Evolutionary conservation across 2,888 invertebrate genomes (phyloP), one percentile per base, ranked within the genome.

Genomic region (Empis livida): DNA sequence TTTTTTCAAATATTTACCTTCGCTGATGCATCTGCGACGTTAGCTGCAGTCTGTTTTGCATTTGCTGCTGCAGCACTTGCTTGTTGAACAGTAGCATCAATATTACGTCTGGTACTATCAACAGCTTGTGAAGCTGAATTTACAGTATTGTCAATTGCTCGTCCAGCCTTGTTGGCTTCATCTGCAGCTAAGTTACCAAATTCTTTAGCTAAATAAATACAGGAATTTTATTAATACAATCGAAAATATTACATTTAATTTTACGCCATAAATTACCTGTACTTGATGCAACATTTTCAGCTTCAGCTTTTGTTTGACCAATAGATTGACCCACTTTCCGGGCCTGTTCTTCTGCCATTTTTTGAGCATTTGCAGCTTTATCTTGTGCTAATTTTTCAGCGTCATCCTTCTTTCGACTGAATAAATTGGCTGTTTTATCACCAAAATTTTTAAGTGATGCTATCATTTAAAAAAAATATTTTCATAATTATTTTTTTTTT

Each of bases 361-460:
- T 75, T 43, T 77, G 75, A 0, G 78, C 78, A 50, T 76, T 75
- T 47, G 73, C 65, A 8, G 69, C 78, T 62, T 78, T 80, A 62
- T 82, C 81, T 30, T 72, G 64, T 2, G 78, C 79, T 51, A 80
- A 63, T 57, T 80, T 76, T 52, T 76, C 78, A 1, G 74, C 79
- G 59, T 83, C 83, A 61, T 80, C 80, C 75, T 83, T 83, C 72
- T 82, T 84, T 55, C 74, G 75, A 48, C 80, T 77, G 67, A 84
- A 81, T 54, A 83, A 72, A 45, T 78, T 79, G 52, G 79, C 80
- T 17, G 83, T 81, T 70, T 82, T 80, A 65, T 79, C 79, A 51
- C 83, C 82, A 61, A 84, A 73, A 70, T 74, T 82, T 70, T 79
- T 80, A 68, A 84, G 71, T 52, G 82, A 82, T 54, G 80, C 80